A percentile compares a stretch with the other conserved stretches of the same genome.
Conservation (phyloP, 1,140 invertebrate genomes). For the Drosophila lacertosa region DNA sequence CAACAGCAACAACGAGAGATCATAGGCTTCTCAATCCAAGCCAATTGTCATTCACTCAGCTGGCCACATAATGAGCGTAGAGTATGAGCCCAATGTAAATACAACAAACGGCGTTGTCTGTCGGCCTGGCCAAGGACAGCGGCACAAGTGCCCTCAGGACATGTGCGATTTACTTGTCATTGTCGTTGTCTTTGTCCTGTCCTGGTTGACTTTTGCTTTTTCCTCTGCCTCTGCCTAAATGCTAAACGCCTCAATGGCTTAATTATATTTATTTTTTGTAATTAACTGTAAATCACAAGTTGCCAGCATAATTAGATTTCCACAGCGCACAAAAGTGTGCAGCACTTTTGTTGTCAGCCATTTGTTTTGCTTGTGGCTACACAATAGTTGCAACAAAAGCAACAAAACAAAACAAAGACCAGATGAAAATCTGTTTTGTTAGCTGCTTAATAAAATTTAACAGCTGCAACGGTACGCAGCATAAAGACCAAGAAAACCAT, state of each 20-base stretch:
- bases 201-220: slow-evolving; percentile 46
- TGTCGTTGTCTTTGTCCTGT: slow-evolving; percentile 26
- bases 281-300: slow-evolving; percentile 58
- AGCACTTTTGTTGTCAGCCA: slow-evolving; percentile 28
- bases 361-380: slow-evolving; percentile 30
- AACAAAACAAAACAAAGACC: slow-evolving; percentile 19
- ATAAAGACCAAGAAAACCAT: slow-evolving; percentile 62
- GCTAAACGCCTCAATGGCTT: slow-evolving; percentile 62
- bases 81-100: slow-evolving; percentile 52
- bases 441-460: slow-evolving; percentile 68
- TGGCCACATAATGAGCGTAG: slow-evolving; percentile 35
- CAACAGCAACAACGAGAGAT: slow-evolving; percentile 2
- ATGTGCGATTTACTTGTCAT: slow-evolving; percentile 23
- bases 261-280: slow-evolving; percentile 67
- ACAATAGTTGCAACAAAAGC: slow-evolving; percentile 19
- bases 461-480: slow-evolving; percentile 53
- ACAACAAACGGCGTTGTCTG: slow-evolving; percentile 5
- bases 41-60: slow-evolving; percentile 18
- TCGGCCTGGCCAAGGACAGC: slow-evolving; percentile 27
- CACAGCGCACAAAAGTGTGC: slow-evolving; percentile 38
- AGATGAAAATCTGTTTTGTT: slow-evolving; percentile 46
- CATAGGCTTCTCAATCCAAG: slow-evolving; percentile 5
- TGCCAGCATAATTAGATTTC: slow-evolving; percentile 52
- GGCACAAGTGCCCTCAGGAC: slow-evolving; percentile 32
- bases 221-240: slow-evolving; percentile 30